Evolutionary conservation across 2,888 invertebrate genomes (phyloP), one percentile per base, ranked within the genome.

Genomic region (Nemapogon koenigi): DNA sequence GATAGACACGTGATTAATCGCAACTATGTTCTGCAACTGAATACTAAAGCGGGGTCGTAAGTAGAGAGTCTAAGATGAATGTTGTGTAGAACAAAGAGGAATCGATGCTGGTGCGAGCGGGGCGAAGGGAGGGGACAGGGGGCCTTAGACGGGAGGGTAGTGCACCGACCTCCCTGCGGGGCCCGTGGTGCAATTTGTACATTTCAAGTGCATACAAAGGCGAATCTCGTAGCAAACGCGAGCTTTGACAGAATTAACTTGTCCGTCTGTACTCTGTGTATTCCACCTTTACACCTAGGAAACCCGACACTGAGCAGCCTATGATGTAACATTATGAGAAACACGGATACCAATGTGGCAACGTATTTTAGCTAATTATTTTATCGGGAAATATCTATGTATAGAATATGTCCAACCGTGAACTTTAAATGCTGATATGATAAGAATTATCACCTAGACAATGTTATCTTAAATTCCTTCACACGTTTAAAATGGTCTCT

Each of bases 171-270:
- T 66, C 64, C 65, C 62, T 52, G 64, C 66, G 51, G 61, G 55
- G 56, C 60, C 62, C 66, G 66, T 69, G 62, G 63, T 75, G 80
- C 75, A 76, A 78, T 76, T 78, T 76, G 76, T 78, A 75, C 76
- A 73, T 76, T 76, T 78, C 75, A 76, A 78, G 73, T 73, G 70
- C 72, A 71, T 65, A 75, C 75, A 76, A 76, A 78, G 70, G 70
- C 72, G 58, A 66, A 57, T 65, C 69, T 72, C 70, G 68, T 67
- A 62, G 60, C 62, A 39, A 39, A 31, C 37, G 42, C 41, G 39
- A 32, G 71, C 73, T 75, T 72, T 76, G 73, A 78, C 76, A 73
- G 70, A 72, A 78, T 78, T 76, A 76, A 76, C 75, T 78, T 71
- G 75, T 73, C 65, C 62, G 60, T 61, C 61, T n/a, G n/a, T n/a